A percentile compares a stretch with the other conserved stretches of the same genome.
These are phyloP conservation scores for Ceyx erithaca DNA, from an alignment of 2,797 vertebrate genomes.

Conservation along the genomic window DNA sequence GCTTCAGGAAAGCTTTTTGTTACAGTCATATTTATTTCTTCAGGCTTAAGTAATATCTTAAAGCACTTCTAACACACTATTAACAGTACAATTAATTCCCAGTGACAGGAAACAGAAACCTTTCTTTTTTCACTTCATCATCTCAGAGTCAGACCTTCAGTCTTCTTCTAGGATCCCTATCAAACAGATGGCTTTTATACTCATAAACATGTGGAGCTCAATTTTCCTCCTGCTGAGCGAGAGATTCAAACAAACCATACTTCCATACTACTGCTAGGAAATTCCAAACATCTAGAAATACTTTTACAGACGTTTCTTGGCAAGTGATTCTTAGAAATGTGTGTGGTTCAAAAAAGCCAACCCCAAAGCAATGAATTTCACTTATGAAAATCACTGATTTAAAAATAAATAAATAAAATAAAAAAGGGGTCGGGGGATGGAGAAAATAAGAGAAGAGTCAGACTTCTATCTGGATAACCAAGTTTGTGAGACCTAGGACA, in stretches of 20 bases:
- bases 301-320: slow-evolving; percentile 51
- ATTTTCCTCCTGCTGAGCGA: slow-evolving; percentile 57
- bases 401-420: slow-evolving; percentile 4
- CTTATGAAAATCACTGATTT: background rate
- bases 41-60: slow-evolving; percentile 21
- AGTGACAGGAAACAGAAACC: slow-evolving; percentile 50
- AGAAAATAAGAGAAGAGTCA: slow-evolving; percentile 10
- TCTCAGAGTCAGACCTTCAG: slow-evolving; percentile 47
- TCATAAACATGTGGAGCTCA: slow-evolving; percentile 62
- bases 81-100: slow-evolving; percentile 65
- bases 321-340: background rate
- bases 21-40: slow-evolving; percentile 35
- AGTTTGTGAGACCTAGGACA: background rate
- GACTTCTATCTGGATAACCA: background rate
- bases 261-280: slow-evolving; percentile 60
- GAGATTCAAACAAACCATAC: slow-evolving; percentile 51
- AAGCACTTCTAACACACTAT: slow-evolving; percentile 46
- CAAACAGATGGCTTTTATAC: slow-evolving; percentile 72
- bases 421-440: rapidly evolving
- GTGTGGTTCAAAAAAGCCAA: slow-evolving; percentile 1
- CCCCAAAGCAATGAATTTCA: slow-evolving; percentile 39
- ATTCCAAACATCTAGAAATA: slow-evolving; percentile 66
- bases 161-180: slow-evolving; percentile 59
- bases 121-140: slow-evolving; percentile 65
- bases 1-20: slow-evolving; percentile 2